Base-by-base conservation (phyloP, 1,140 invertebrate species). In the Vanessa atalanta region DNA sequence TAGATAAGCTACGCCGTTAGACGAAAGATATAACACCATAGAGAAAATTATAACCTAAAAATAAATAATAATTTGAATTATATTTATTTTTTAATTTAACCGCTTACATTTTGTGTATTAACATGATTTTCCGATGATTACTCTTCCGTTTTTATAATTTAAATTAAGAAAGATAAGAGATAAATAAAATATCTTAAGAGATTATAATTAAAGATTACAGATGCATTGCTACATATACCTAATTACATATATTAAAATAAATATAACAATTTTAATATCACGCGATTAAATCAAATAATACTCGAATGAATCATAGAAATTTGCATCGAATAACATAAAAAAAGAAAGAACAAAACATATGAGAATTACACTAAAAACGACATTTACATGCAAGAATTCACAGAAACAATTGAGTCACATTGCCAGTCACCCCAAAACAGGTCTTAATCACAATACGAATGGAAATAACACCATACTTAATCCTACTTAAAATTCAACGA, bases 401-500 rank as follows among this genome's bases (percentile, higher is more conserved):
- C 60, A 72, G 73, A 75, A 71, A 72, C 76, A 66, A 78, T 60
- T 73, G 68, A 57, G 64, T 71, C 60, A 78, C 76, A 73, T 63
- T 47, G 72, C 51, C 60, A 65, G 67, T 50, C 72, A 78, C 72
- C 69, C 61, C 65, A 72, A 67, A 66, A 72, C 23, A 51, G 69
- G 50, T 65, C 65, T 12, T 76, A 72, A 77, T 74, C 55, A 77
- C 75, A 77, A 74, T 71, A 64, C 47, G 68, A 78, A 75, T 74
- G 72, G 65, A 74, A 72, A 69, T 61, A 51, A 65, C 69, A 72
- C 65, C 55, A 72, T 63, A 75, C 69, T 57, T 79, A 75, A 77
- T 79, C 70, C 53, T 69, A 48, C 65, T 67, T 55, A 67, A 67
- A 47, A 67, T 67, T 67, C 65, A 67, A 67, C 48, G n/a, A 55